phyloP scores from a whole-genome alignment of 1,140 invertebrate genomes.

The Heliconius congener region DNA sequence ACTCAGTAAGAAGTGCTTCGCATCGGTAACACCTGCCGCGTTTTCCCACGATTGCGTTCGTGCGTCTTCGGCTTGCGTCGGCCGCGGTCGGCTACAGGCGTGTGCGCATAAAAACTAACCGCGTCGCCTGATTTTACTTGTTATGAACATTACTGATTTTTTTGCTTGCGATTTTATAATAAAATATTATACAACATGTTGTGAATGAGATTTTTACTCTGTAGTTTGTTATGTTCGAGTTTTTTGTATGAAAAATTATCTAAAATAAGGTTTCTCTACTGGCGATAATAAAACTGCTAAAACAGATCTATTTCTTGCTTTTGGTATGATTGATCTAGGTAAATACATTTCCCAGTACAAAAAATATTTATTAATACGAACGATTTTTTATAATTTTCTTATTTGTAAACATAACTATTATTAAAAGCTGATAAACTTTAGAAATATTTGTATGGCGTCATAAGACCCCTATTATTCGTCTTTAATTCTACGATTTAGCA shows the following conservation, averaged over 20 bases:
- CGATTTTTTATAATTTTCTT: too few species aligned
- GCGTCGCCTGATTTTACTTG: slow-evolving; percentile 14
- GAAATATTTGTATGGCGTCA: too few species aligned
- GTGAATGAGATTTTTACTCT: background rate
- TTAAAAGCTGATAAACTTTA: too few species aligned
- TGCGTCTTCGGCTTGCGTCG: slow-evolving; percentile 55
- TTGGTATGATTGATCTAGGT: too few species aligned
- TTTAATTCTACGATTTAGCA: background rate
- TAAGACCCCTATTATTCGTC: too few species aligned
- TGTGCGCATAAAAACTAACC: slow-evolving; percentile 49
- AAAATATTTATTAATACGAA: too few species aligned
- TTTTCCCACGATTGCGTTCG: slow-evolving; percentile 75
- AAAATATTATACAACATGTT: background rate
- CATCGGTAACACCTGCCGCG: slow-evolving; percentile 76
- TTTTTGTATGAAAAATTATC: background rate
- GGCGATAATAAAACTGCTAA: background rate
- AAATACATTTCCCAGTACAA: too few species aligned
- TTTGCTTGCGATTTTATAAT: background rate
- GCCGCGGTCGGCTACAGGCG: slow-evolving; percentile 47
- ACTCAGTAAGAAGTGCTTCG: slow-evolving; percentile 78
- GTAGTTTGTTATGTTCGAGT: background rate
- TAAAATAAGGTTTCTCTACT: background rate
- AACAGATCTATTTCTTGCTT: too few species aligned
- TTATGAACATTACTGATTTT: slow-evolving; percentile 5
- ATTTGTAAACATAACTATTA: too few species aligned